Conservation (phyloP, 2,797 vertebrate genomes). For the Passerculus sandwichensis region DNA sequence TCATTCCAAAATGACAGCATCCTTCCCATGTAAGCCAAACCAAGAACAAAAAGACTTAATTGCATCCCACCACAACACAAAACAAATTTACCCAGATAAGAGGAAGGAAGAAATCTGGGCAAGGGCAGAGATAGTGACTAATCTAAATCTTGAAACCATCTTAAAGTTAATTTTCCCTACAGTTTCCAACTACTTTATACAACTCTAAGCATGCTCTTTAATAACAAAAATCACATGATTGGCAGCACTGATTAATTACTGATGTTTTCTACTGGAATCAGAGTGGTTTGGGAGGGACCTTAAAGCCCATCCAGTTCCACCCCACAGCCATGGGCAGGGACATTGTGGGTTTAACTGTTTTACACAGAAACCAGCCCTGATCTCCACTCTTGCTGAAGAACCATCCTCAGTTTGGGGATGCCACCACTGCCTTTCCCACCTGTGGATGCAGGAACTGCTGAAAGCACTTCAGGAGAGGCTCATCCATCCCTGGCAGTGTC, state of each 20-base stretch:
- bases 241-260: neutral
- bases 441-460: neutral
- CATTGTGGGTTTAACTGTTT: neutral
- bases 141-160: neutral
- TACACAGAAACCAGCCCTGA: neutral
- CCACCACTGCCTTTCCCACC: neutral
- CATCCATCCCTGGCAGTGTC: neutral
- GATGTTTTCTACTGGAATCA: neutral
- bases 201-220: neutral
- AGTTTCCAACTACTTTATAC: neutral
- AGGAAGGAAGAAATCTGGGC: neutral
- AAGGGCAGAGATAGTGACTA: neutral
- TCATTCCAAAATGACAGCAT: neutral
- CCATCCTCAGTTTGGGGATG: neutral
- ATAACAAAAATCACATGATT: neutral
- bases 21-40: neutral
- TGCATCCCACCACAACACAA: neutral
- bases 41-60: neutral
- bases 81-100: neutral
- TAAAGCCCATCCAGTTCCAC: neutral
- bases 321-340: neutral
- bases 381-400: neutral
- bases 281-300: neutral
- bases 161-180: neutral
- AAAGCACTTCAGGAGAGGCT: neutral